Evolutionary conservation across 2,797 vertebrate genomes (phyloP), one percentile per base, ranked within the genome.

Genomic region (Brachyalestes nurse): DNA sequence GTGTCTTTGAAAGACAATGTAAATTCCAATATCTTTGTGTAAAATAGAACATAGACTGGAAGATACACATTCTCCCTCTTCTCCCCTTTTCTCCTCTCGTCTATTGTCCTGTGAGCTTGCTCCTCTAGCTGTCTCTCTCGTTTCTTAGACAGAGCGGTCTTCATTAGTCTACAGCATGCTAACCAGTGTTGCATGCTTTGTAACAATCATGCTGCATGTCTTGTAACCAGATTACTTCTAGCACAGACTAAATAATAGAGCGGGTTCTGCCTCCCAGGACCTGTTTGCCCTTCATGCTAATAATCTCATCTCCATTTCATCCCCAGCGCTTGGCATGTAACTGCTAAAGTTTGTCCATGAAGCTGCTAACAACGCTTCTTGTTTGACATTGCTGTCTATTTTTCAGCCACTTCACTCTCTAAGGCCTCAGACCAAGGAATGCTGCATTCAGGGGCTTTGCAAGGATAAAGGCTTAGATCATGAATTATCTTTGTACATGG

Each of bases 221-320:
- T 34, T 14, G 34, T 12, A 61, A 61, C 58, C 16, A 14, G n/a
- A 64, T 64, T 40, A 16, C 21, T 72, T 64, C 17, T 2, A 57
- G n/a, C 25, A 19, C 47, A 69, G 14, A 60, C 21, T 28, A 49
- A 61, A 71, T 58, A 60, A n/a, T 49, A 40, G 10, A 16, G n/a
- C 13, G 8, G n/a, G 45, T n/a, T 47, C 0, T 45, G 73, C 40
- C 60, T 64, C 45, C 42, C 23, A 53, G 21, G 75, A 34, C 58
- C 28, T 25, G 16, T 60, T 61, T 75, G 65, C 58, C 57, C 70
- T 57, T 74, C 60, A 73, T 14, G 34, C 60, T 81, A 82, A 77
- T 34, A 65, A 69, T 65, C 70, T 62, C 38, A 42, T 70, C 16
- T 57, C 55, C 60, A 51, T 17, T 21, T 34, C 5, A 40, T 13